Base-by-base conservation (phyloP, 2,113 vertebrate genomes). In the Vidua macroura region DNA sequence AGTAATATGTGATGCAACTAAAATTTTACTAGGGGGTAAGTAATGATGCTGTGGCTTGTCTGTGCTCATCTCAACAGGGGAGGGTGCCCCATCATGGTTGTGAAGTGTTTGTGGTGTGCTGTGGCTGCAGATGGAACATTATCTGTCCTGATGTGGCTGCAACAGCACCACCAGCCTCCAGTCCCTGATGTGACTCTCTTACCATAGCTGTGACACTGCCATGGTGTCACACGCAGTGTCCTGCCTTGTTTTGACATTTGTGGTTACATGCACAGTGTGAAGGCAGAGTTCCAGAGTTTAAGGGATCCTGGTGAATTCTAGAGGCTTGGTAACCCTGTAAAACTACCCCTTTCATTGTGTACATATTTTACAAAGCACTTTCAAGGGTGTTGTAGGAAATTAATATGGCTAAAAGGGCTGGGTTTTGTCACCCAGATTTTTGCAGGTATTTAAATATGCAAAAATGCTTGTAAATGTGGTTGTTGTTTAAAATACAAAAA, bases 161-260 rank as follows among this genome's bases (percentile, higher is more conserved):
- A 59, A 16, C 24, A 62, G 58, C 49, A 53, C 37, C 3, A 4
- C 83, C 69, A 44, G 77, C 56, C 83, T 48, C 1, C 2, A 6
- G 37, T 2, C 90, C 73, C 56, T 62, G 68, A 30, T 66, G 77
- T 11, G 70, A 55, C 93, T 74, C 82, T 27, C 49, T 16, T 80
- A 85, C 52, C 2, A 0, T 17, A 48, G 86, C 78, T 74, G 63
- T 73, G 80, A 41, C 88, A 87, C 33, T 66, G 52, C 85, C 55
- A 25, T 8, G 0, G 8, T 53, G 83, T 39, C 79, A 90, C 63
- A 58, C 0, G 0, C 49, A 49, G 59, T 8, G 43, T 60, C 64
- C 81, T 28, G 48, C 52, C 4, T 20, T 78, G 10, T 44, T 87
- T 44, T 85, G 77, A 23, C 68, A 52, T 67, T 58, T 85, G 20